Evolutionary conservation across 2,113 vertebrate species (phyloP).

Genomic region (Arizona elegans): DNA sequence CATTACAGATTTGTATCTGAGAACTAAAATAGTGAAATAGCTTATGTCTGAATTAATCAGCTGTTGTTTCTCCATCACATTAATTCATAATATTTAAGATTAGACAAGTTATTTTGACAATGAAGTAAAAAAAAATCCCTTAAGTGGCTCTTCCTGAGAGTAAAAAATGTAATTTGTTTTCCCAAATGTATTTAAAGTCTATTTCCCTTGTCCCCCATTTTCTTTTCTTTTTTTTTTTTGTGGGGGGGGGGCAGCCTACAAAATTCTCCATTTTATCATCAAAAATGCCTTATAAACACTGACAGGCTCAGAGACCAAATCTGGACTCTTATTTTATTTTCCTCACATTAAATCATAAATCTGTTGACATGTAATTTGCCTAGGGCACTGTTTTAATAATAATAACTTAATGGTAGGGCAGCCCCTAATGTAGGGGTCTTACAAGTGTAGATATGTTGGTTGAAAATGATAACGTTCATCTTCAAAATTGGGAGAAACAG

Average conservation of each 20-base stretch:
- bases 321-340: neutral
- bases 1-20: neutral
- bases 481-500: neutral
- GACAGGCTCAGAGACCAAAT: neutral
- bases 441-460: neutral
- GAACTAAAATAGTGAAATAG: neutral
- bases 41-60: neutral
- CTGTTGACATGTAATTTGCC: neutral
- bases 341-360: neutral
- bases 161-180: neutral
- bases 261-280: neutral
- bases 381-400: neutral
- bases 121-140: neutral
- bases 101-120: neutral
- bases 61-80: neutral
- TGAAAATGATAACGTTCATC: neutral
- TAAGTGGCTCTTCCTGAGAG: neutral
- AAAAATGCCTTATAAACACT: neutral
- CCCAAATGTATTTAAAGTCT: neutral
- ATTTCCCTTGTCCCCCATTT: neutral
- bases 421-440: neutral
- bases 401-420: neutral
- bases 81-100: neutral
- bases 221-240: neutral
- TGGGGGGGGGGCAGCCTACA: neutral